A percentile compares a stretch with the other conserved stretches of the same genome.
Evolutionary conservation across 2,888 invertebrate species (phyloP).

Genomic region (Perizoma flavofasciatum): DNA sequence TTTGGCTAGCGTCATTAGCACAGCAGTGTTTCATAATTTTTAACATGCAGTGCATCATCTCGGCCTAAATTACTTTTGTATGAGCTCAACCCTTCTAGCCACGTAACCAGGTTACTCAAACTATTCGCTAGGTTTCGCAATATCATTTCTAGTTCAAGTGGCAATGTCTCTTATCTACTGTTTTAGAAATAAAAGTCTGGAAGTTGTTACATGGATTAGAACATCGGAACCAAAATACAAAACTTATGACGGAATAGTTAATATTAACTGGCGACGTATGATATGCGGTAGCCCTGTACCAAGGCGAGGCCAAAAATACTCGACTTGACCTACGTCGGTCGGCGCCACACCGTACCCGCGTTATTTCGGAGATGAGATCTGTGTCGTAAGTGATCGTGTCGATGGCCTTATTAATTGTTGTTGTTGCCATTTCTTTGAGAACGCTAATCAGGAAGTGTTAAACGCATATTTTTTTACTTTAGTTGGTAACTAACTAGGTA

Average conservation of each 20-base stretch:
- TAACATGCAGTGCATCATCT: slow-evolving; percentile 19
- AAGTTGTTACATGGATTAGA: slow-evolving; percentile 43
- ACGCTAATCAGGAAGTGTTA: slow-evolving; percentile 20
- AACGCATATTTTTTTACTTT: not conserved
- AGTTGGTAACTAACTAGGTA: not conserved
- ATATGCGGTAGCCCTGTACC: slow-evolving; percentile 80
- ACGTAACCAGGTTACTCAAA: slow-evolving; percentile 14
- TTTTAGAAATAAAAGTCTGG: slow-evolving; percentile 33
- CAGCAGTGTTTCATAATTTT: slow-evolving; percentile 27
- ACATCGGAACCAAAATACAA: slow-evolving; percentile 36
- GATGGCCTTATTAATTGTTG: slow-evolving; percentile 54
- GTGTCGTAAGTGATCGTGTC: slow-evolving; percentile 56
- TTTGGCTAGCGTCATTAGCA: slow-evolving; percentile 26
- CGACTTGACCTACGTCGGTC: slow-evolving; percentile 76
- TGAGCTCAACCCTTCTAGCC: slow-evolving; percentile 11
- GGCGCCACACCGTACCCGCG: slow-evolving; percentile 58
- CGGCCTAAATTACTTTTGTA: slow-evolving; percentile 12
- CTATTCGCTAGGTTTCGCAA: slow-evolving; percentile 14
- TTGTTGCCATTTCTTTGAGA: slow-evolving; percentile 17
- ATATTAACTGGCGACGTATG: slow-evolving; percentile 71
- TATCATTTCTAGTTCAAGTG: slow-evolving; percentile 17
- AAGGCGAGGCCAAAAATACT: slow-evolving; percentile 80
- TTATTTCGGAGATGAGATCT: slow-evolving; percentile 63
- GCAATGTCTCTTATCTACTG: slow-evolving; percentile 6
- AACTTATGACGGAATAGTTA: slow-evolving; percentile 73